These are phyloP conservation scores for Diplolepis rosae DNA, from an alignment of 2,888 invertebrate genomes.

Conservation along the genomic window DNA sequence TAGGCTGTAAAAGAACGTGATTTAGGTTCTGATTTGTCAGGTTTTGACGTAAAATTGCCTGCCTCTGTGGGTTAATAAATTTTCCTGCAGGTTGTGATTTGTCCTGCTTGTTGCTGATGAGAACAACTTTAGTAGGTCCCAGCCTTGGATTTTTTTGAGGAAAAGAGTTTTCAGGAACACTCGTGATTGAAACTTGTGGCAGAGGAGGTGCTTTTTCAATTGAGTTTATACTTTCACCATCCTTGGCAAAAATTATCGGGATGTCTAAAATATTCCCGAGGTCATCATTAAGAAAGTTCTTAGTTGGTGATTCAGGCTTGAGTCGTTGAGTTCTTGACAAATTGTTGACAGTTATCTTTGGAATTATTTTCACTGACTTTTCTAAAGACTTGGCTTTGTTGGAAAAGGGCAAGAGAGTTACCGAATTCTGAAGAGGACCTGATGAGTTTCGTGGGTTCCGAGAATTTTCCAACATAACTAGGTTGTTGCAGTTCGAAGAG, in stretches of 20 bases:
- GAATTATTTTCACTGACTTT: conserved; percentile 36
- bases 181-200: conserved; percentile 47
- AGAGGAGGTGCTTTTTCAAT: conserved; percentile 58
- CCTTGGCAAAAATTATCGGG: conserved; percentile 81
- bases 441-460: conserved; percentile 46
- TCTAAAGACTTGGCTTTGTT: conserved; percentile 50
- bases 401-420: conserved; percentile 56
- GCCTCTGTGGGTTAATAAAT: conserved; percentile 45
- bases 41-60: conserved; percentile 47
- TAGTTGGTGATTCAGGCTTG: neutral
- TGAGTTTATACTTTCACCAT: conserved; percentile 72
- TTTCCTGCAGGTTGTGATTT: conserved; percentile 53
- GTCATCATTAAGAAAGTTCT: conserved; percentile 61
- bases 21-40: conserved; percentile 35
- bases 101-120: conserved; percentile 68
- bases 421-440: conserved; percentile 53
- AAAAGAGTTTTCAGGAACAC: conserved; percentile 19
- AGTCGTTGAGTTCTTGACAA: conserved; percentile 44
- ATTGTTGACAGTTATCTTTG: conserved; percentile 63
- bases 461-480: conserved; percentile 58
- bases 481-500: conserved; percentile 46
- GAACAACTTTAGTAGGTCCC: conserved; percentile 64
- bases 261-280: conserved; percentile 78
- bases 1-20: conserved; percentile 46
- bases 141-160: conserved; percentile 45